Percentiles rank a stretch among this genome's conserved stretches.
phyloP scores from a whole-genome alignment of 2,113 vertebrate species.

The Brienomyrus longianalis region DNA sequence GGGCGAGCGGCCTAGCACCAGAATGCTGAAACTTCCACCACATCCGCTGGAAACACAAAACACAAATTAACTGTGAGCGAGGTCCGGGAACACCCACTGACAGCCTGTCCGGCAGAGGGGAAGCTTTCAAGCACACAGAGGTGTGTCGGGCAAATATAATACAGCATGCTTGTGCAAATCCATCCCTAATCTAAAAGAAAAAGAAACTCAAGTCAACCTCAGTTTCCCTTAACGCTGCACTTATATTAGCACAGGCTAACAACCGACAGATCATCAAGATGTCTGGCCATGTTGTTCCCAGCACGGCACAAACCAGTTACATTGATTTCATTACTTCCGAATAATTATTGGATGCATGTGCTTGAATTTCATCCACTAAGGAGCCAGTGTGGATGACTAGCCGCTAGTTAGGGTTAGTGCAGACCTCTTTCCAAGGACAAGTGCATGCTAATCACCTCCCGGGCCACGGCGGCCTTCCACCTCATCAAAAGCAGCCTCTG shows the following conservation, averaged over 20 bases:
- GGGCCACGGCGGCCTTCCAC: not conserved
- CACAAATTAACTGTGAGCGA: constrained; percentile 42
- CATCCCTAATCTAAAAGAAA: not conserved
- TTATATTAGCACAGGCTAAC: not conserved
- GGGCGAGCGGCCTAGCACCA: constrained; percentile 22
- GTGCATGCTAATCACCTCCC: not conserved
- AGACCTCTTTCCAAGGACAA: not conserved
- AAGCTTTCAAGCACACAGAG: not conserved
- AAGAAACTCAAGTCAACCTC: not conserved
- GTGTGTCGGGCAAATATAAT: not conserved
- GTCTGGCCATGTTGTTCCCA: not conserved
- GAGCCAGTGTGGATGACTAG: not conserved
- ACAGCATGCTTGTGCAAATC: not conserved
- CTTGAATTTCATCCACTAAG: not conserved
- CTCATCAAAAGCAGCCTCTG: not conserved
- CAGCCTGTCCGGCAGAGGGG: constrained; percentile 20
- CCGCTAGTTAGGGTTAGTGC: not conserved
- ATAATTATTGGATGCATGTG: not conserved
- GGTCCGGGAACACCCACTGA: constrained; percentile 20
- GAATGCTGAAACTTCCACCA: constrained; percentile 31
- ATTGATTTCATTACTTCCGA: not conserved
- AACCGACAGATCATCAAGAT: not conserved
- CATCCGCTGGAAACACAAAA: constrained; percentile 44
- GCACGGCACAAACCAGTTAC: not conserved
- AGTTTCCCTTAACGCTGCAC: not conserved